phyloP scores from a whole-genome alignment of 1,140 invertebrate genomes.

The Drepana arcuata region DNA sequence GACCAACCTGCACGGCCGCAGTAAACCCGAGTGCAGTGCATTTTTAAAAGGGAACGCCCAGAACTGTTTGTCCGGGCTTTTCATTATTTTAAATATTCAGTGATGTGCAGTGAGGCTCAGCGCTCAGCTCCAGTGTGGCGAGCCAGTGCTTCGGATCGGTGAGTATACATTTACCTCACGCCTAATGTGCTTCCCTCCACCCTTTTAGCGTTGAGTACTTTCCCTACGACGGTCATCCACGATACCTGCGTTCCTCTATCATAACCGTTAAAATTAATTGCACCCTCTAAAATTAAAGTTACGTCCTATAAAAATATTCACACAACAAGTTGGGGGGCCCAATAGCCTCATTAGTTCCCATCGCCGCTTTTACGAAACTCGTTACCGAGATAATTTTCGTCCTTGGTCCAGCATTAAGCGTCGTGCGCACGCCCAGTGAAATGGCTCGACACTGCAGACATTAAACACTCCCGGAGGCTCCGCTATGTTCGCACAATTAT shows the following conservation, averaged over 20 bases:
- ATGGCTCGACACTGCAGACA: constrained; percentile 52
- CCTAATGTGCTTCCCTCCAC: constrained; percentile 11
- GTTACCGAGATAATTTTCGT: constrained; percentile 62
- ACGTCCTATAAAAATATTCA: constrained; percentile 51
- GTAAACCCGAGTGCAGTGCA: constrained; percentile 61
- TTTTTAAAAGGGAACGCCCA: constrained; percentile 65
- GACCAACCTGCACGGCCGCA: constrained; percentile 55
- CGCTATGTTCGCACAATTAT: constrained; percentile 60
- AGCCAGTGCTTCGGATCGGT: constrained; percentile 19
- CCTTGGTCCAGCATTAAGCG: constrained; percentile 58
- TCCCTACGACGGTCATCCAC: not conserved
- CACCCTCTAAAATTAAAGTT: constrained; percentile 49
- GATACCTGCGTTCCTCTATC: constrained; percentile 12
- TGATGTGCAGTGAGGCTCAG: constrained; percentile 39
- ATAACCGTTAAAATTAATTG: constrained; percentile 52
- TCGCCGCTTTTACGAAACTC: constrained; percentile 61
- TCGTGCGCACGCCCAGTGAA: constrained; percentile 43
- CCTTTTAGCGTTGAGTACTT: constrained; percentile 15
- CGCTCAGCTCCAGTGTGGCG: constrained; percentile 20
- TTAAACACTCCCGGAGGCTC: constrained; percentile 60
- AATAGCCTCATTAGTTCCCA: constrained; percentile 60
- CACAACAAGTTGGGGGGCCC: constrained; percentile 46
- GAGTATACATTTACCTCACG: constrained; percentile 30
- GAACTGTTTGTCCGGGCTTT: constrained; percentile 40
- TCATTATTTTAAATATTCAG: constrained; percentile 69